A percentile compares a stretch with the other conserved stretches of the same genome.
Conservation (phyloP, 2,797 vertebrate species). For the Lepidocolaptes lacrymiger region DNA sequence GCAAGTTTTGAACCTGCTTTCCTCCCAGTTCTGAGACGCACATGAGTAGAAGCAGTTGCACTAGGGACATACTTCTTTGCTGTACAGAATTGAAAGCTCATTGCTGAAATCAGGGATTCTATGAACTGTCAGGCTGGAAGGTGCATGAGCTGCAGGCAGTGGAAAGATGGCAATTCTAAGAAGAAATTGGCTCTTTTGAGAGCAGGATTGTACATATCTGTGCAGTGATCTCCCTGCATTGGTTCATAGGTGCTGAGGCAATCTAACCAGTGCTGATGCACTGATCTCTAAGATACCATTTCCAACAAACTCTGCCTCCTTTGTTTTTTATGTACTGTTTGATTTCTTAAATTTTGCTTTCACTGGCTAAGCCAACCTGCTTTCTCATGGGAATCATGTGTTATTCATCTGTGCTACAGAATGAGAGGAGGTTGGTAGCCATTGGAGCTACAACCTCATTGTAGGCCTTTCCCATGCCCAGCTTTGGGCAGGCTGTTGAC, state of each 20-base stretch:
- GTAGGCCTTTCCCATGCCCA: conserved; percentile 59
- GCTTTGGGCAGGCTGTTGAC: conserved; percentile 51
- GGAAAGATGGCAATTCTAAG: conserved; percentile 70
- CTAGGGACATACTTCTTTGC: conserved; percentile 76
- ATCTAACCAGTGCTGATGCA: conserved; percentile 69
- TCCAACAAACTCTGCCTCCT: conserved; percentile 64
- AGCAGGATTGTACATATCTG: conserved; percentile 70
- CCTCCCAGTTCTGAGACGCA: conserved; percentile 72
- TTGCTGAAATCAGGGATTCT: conserved; percentile 82
- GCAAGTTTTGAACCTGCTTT: conserved; percentile 55
- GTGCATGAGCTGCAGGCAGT: conserved; percentile 70
- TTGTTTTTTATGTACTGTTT: conserved; percentile 67
- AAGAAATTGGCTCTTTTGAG: conserved; percentile 76
- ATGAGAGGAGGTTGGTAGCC: conserved; percentile 44
- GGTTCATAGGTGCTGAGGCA: conserved; percentile 70
- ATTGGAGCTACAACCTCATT: conserved; percentile 17
- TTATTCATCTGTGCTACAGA: conserved; percentile 35
- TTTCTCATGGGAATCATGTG: conserved; percentile 50
- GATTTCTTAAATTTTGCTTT: conserved; percentile 69
- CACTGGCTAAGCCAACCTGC: conserved; percentile 53
- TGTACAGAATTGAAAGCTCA: conserved; percentile 75
- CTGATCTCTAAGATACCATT: conserved; percentile 61
- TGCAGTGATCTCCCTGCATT: conserved; percentile 69
- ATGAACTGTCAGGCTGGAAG: conserved; percentile 71
- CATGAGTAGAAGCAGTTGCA: conserved; percentile 79